phyloP scores from a whole-genome alignment of 2,797 vertebrate species.

The Botia almorhae region DNA sequence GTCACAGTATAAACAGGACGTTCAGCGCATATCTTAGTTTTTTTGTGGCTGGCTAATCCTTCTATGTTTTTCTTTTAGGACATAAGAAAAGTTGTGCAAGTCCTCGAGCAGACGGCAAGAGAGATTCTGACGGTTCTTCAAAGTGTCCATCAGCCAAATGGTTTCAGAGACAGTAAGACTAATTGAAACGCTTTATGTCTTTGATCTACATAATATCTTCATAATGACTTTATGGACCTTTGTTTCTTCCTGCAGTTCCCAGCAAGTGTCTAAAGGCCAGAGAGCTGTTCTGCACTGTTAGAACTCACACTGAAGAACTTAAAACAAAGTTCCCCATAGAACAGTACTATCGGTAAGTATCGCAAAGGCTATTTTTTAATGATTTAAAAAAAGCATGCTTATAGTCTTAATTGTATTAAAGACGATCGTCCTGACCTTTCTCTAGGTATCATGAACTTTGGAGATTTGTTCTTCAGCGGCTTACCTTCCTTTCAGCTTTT shows the following conservation, averaged over 20 bases:
- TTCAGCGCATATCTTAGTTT: no score
- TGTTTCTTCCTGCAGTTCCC: slow-evolving; percentile 83
- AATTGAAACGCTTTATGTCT: background rate
- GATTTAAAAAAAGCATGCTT: background rate
- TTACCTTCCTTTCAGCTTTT: slow-evolving; percentile 91
- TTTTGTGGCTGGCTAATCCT: background rate
- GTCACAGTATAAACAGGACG: no score
- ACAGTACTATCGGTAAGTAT: slow-evolving; percentile 92
- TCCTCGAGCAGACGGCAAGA: slow-evolving; percentile 91
- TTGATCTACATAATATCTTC: background rate
- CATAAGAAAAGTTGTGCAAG: slow-evolving; percentile 93
- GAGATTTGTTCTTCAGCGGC: slow-evolving; percentile 94
- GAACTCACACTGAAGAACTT: slow-evolving; percentile 86
- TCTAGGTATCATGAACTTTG: slow-evolving; percentile 96
- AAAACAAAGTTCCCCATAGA: slow-evolving; percentile 94
- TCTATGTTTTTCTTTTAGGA: slow-evolving; percentile 76
- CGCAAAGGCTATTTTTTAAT: background rate
- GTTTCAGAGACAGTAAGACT: slow-evolving; percentile 93
- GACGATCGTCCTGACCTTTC: slow-evolving; percentile 14
- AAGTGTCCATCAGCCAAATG: slow-evolving; percentile 92
- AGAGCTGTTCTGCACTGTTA: slow-evolving; percentile 88
- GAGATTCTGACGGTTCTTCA: slow-evolving; percentile 94
- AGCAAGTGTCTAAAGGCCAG: slow-evolving; percentile 90
- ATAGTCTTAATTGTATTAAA: background rate
- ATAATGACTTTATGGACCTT: background rate